Evolutionary conservation across 2,888 invertebrate genomes (phyloP), one percentile per base, ranked within the genome.

Genomic region (Ectropis crepuscularia): DNA sequence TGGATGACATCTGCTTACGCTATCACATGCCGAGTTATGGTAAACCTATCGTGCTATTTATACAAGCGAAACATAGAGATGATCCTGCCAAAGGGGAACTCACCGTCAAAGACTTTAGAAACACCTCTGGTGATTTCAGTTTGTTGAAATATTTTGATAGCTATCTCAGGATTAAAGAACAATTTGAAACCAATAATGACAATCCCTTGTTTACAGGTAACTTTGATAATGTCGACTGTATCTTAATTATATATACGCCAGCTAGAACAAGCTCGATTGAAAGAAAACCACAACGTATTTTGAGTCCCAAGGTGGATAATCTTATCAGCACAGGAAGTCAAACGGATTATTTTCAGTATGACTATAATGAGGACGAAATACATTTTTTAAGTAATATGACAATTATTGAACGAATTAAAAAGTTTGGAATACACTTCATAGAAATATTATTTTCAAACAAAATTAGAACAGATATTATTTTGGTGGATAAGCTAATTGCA

Each of bases 21-120:
- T 81, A 71, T 53, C 60, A 74, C 64, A 55, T 77, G 16, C 67
- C 55, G 46, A 55, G 57, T 43, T 43, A 64, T 37, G 12, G 62
- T 10, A 70, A 69, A 60, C 63, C 75, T 5, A 66, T 76, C n/a
- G 57, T 76, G 11, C 66, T 79, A 42, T 80, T 79, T 45, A 65
- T 77, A 6, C 81, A 82, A 73, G 76, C 79, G 0, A 82, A 82
- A 60, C 81, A 82, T 39, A 70, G 70, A 61, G 78, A 80, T 65
- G 71, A 79, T 50, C 67, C 69, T 5, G 72, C 75, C 9, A 78
- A 75, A 45, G 70, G 72, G 6, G 76, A 65, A 63, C 68, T 81
- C 10, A 74, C 75, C 6, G 73, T 76, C 9, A 61, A 73, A 43
- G 74, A 78, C 53, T 63, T 81, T 5, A 63, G 68, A 28, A 74